A percentile compares a stretch with the other conserved stretches of the same genome.
Evolutionary conservation across 1,140 invertebrate genomes (phyloP).

Genomic region (Drosophila rhopaloa): DNA sequence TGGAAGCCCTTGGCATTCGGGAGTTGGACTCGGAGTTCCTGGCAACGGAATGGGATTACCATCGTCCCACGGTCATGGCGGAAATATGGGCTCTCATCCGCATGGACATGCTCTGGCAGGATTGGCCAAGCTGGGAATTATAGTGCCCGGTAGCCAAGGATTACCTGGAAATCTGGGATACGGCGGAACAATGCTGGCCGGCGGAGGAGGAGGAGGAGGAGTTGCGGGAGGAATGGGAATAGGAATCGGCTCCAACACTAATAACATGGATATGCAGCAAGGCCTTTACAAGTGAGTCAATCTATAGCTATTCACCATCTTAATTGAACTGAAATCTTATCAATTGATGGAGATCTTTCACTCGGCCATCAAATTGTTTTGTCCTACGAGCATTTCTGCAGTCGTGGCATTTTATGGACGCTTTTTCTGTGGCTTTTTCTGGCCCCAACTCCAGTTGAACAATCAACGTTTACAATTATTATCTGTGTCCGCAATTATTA

Average conservation of each 20-base stretch:
- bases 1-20: constrained; percentile 33
- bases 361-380: constrained; percentile 70
- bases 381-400: constrained; percentile 43
- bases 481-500: constrained; percentile 52
- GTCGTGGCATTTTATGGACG: constrained; percentile 27
- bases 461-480: constrained; percentile 64
- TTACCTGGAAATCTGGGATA: constrained; percentile 56
- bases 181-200: constrained; percentile 47
- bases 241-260: constrained; percentile 21
- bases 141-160: constrained; percentile 59
- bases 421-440: constrained; percentile 32
- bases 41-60: constrained; percentile 31
- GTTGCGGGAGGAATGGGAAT: constrained; percentile 26
- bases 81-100: constrained; percentile 39
- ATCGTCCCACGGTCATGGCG: constrained; percentile 16
- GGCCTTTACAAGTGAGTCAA: constrained; percentile 68
- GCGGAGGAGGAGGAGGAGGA: constrained; percentile 25
- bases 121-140: constrained; percentile 71
- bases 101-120: constrained; percentile 74
- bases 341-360: constrained; percentile 70
- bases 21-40: constrained; percentile 21
- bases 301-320: constrained; percentile 46
- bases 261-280: constrained; percentile 66
- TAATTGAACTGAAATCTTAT: constrained; percentile 76
- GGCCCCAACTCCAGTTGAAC: constrained; percentile 54